These are phyloP conservation scores for Biston stratarius DNA, from an alignment of 2,888 invertebrate genomes.

Conservation along the genomic window DNA sequence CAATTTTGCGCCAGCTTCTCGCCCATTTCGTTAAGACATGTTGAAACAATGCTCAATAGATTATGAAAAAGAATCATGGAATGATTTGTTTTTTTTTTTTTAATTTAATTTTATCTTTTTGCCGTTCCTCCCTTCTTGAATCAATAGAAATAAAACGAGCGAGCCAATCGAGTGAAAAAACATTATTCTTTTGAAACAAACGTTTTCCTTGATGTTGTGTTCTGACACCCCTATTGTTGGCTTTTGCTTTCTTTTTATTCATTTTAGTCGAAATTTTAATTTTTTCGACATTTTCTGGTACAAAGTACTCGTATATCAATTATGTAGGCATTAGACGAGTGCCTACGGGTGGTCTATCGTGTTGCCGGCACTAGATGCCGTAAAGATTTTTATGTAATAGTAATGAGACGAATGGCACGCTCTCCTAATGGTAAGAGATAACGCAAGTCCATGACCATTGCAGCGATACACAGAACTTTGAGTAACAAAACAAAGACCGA, in stretches of 20 bases:
- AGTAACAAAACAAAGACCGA: no score
- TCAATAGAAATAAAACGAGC: conserved; percentile 66
- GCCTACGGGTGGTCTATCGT: no score
- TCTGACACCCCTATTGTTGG: conserved; percentile 58
- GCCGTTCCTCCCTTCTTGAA: conserved; percentile 52
- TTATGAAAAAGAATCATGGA: conserved; percentile 37
- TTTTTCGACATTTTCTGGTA: conserved; percentile 17
- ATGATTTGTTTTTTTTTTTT: conserved; percentile 40
- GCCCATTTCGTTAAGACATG: conserved; percentile 22
- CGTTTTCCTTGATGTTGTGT: conserved; percentile 59
- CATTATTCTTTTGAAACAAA: conserved; percentile 69
- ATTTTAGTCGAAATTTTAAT: conserved; percentile 6
- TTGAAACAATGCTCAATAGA: conserved; percentile 27
- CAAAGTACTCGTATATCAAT: no score
- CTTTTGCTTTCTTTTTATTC: conserved; percentile 24
- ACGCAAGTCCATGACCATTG: no score
- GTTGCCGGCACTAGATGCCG: no score
- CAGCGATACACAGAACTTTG: no score
- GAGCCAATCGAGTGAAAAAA: conserved; percentile 68
- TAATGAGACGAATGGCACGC: no score
- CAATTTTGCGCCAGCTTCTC: conserved; percentile 7
- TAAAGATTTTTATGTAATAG: no score
- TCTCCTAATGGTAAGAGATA: no score
- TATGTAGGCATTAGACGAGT: no score
- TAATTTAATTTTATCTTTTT: conserved; percentile 46